Percentiles rank a stretch among this genome's conserved stretches.
phyloP scores from a whole-genome alignment of 2,113 vertebrate genomes.

The Butastur rufipennis region DNA sequence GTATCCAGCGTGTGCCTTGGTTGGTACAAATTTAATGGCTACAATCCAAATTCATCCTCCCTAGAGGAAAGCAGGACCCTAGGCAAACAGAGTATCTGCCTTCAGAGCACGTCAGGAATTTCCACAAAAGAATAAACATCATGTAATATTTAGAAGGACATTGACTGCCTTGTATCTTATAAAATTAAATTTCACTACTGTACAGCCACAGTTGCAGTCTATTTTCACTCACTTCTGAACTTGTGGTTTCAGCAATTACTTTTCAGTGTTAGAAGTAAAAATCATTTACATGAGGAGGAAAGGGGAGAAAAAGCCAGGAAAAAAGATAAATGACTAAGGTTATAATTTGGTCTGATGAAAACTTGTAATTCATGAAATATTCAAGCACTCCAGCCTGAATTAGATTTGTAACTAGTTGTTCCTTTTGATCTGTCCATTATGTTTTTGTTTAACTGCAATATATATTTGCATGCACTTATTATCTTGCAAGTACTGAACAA shows the following conservation, averaged over 20 bases:
- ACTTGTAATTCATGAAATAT: slow-evolving; percentile 38
- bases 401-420: background rate
- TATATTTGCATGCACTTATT: background rate
- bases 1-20: background rate
- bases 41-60: background rate
- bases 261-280: background rate
- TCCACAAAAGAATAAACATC: background rate
- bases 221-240: background rate
- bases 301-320: background rate
- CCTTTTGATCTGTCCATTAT: slow-evolving; percentile 29
- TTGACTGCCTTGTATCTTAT: background rate
- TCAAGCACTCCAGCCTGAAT: slow-evolving; percentile 19
- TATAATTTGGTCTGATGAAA: slow-evolving; percentile 35
- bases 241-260: background rate
- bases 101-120: background rate
- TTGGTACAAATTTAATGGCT: background rate
- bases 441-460: slow-evolving; percentile 19
- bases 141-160: background rate
- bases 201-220: background rate
- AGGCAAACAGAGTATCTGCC: background rate
- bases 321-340: background rate
- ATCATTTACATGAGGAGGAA: background rate
- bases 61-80: background rate
- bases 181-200: background rate
- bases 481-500: background rate